These are phyloP conservation scores for Wiebesia pumilae DNA, from an alignment of 1,140 invertebrate genomes.

Conservation along the genomic window DNA sequence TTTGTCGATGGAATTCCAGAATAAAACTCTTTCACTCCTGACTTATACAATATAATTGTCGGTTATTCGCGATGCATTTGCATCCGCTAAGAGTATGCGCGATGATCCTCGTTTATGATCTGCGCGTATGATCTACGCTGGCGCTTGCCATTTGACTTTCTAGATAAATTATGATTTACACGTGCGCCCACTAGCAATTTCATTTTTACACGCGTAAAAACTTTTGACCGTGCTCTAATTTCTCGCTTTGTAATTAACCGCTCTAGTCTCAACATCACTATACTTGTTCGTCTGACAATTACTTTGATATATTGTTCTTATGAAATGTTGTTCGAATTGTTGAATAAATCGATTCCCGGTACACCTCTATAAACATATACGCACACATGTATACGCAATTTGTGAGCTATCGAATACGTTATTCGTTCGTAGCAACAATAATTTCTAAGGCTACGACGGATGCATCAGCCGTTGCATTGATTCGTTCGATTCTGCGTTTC, in stretches of 20 bases:
- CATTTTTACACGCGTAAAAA: neutral
- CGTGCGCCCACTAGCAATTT: slow-evolving; percentile 21
- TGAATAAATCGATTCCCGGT: neutral
- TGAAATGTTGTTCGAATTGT: neutral
- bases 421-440: too few relatives aligned
- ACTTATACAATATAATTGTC: slow-evolving; percentile 51
- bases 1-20: slow-evolving; percentile 58
- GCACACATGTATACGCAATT: neutral
- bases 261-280: neutral
- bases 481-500: too few relatives aligned
- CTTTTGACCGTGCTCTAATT: slow-evolving; percentile 8
- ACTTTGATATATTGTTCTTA: neutral
- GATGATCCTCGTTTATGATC: slow-evolving; percentile 49
- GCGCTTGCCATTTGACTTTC: slow-evolving; percentile 33
- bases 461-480: too few relatives aligned
- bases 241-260: slow-evolving; percentile 3
- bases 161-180: slow-evolving; percentile 45
- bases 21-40: slow-evolving; percentile 50
- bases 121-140: slow-evolving; percentile 54
- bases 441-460: too few relatives aligned
- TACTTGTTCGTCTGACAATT: neutral
- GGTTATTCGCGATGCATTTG: slow-evolving; percentile 21
- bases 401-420: too few relatives aligned
- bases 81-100: slow-evolving; percentile 21
- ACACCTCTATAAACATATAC: too few relatives aligned